Percentiles rank a stretch among this genome's conserved stretches.
These are phyloP conservation scores for Catostylus mosaicus DNA, from an alignment of 30 jellyfish, hydroid and myxozoan genomes.

Conservation along the genomic window DNA sequence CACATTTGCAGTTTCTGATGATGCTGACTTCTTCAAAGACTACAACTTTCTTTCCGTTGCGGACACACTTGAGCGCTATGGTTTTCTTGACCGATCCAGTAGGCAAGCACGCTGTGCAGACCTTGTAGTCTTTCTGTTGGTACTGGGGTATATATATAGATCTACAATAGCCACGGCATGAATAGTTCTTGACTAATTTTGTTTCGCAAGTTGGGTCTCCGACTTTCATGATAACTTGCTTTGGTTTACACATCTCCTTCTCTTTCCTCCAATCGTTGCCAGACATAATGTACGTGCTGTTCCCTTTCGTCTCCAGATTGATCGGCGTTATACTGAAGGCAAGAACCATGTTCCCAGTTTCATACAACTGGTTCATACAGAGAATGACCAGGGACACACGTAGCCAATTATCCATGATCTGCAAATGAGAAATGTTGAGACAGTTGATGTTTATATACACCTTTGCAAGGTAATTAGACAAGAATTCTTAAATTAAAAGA, in stretches of 20 bases:
- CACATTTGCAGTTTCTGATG: slow-evolving; percentile 53
- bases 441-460: slow-evolving; percentile 18
- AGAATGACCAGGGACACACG: slow-evolving; percentile 11
- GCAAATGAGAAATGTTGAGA: slow-evolving; percentile 9
- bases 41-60: slow-evolving; percentile 39
- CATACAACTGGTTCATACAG: slow-evolving; percentile 22
- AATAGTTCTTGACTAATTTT: slow-evolving; percentile 29
- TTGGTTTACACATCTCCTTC: slow-evolving; percentile 41
- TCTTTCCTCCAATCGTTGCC: slow-evolving; percentile 52
- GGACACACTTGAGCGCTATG: slow-evolving; percentile 51
- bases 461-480: not conserved
- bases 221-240: slow-evolving; percentile 35
- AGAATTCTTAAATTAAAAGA: slow-evolving; percentile 30
- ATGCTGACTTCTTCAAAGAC: slow-evolving; percentile 9
- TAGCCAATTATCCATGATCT: slow-evolving; percentile 62
- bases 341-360: not conserved
- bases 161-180: slow-evolving; percentile 73
- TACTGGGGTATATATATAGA: slow-evolving; percentile 78
- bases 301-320: slow-evolving; percentile 43
- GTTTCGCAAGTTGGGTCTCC: slow-evolving; percentile 53
- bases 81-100: slow-evolving; percentile 15
- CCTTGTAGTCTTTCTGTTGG: slow-evolving; percentile 37
- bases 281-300: slow-evolving; percentile 45
- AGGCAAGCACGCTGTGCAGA: slow-evolving; percentile 85
- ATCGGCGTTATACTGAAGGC: slow-evolving; percentile 14